Percentiles rank a stretch among this genome's conserved stretches.
phyloP scores from a whole-genome alignment of 1,140 invertebrate species.

The Lithobius niger region DNA sequence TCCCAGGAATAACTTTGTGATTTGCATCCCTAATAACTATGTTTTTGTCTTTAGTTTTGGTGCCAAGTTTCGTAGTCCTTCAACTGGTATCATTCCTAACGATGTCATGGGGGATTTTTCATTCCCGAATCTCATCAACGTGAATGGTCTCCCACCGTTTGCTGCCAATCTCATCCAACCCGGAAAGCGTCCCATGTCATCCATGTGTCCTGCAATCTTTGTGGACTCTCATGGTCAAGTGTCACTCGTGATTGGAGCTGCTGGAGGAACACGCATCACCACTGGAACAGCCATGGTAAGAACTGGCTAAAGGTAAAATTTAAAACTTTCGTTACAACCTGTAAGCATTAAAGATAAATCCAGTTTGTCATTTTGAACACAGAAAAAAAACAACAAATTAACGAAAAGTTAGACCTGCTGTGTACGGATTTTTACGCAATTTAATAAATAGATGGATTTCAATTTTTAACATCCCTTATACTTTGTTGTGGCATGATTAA shows the following conservation, averaged over 20 bases:
- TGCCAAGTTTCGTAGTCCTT: slow-evolving; percentile 51
- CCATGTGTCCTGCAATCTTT: slow-evolving; percentile 78
- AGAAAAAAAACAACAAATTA: no score
- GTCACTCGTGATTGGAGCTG: slow-evolving; percentile 66
- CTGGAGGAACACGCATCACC: slow-evolving; percentile 86
- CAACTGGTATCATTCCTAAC: slow-evolving; percentile 86
- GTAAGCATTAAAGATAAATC: no score
- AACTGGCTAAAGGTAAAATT: no score
- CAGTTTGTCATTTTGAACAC: no score
- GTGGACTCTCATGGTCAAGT: slow-evolving; percentile 55
- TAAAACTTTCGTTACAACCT: no score
- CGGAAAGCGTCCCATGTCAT: slow-evolving; percentile 77
- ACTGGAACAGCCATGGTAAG: slow-evolving; percentile 38
- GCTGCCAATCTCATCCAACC: slow-evolving; percentile 62
- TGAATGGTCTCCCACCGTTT: slow-evolving; percentile 54
- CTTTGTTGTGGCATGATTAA: no score
- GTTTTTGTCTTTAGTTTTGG: slow-evolving; percentile 51
- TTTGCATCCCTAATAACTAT: no score
- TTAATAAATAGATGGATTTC: no score
- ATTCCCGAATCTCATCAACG: slow-evolving; percentile 55
- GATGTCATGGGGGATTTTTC: slow-evolving; percentile 94
- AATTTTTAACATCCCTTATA: no score
- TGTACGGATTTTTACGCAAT: no score
- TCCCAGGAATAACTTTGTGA: no score
- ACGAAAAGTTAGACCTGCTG: no score